Evolutionary conservation across 2,888 invertebrate genomes (phyloP).

Genomic region (Tetheella fluctuosa): DNA sequence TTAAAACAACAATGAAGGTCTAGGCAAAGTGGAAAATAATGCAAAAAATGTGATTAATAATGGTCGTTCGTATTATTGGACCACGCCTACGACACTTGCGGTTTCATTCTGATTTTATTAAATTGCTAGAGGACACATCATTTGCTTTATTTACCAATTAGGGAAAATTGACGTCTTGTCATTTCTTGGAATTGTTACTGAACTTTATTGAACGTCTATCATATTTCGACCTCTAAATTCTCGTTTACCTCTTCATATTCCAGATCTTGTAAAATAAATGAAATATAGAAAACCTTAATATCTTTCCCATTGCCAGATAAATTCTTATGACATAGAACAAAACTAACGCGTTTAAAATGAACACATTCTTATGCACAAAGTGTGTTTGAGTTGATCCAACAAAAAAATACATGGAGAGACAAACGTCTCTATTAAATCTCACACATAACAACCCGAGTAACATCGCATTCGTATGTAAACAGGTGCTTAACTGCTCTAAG

Average conservation of each 20-base stretch:
- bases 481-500: constrained; percentile 71
- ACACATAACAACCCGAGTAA: constrained; percentile 56
- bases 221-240: no score
- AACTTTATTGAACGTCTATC: not conserved
- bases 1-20: constrained; percentile 28
- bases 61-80: constrained; percentile 19
- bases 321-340: not conserved
- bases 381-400: constrained; percentile 55
- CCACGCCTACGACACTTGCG: constrained; percentile 17
- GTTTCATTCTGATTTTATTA: constrained; percentile 10
- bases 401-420: constrained; percentile 60
- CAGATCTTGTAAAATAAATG: no score
- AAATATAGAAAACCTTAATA: not conserved
- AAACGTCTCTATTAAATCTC: constrained; percentile 74
- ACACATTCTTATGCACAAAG: constrained; percentile 53
- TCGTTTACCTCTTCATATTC: no score
- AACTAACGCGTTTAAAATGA: constrained; percentile 21
- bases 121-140: not conserved
- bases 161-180: not conserved
- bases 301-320: not conserved
- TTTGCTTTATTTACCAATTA: not conserved
- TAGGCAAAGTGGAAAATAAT: constrained; percentile 23
- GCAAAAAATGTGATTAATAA: constrained; percentile 33
- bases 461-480: constrained; percentile 72
- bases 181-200: not conserved